These are phyloP conservation scores for Neoitamus cyanurus DNA, from an alignment of 2,888 invertebrate species.

Conservation along the genomic window DNA sequence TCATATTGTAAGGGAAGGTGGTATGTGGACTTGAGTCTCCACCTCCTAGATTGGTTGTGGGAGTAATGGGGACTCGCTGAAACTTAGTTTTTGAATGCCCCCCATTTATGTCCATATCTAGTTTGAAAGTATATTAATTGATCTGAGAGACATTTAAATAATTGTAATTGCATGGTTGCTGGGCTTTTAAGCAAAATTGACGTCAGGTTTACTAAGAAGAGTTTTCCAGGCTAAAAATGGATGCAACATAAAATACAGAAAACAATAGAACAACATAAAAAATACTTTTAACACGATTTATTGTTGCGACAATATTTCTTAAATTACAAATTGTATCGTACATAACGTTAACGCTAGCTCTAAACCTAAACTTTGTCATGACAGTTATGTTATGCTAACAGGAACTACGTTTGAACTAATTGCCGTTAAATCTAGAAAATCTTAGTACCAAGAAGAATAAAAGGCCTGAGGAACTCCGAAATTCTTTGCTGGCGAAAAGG, in stretches of 20 bases:
- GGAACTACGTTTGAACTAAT: slow-evolving; percentile 15
- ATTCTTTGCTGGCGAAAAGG: slow-evolving; percentile 53
- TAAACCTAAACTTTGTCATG: not conserved
- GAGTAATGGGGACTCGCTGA: not conserved
- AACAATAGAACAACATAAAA: not conserved
- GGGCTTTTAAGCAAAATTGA: not conserved
- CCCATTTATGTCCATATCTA: not conserved
- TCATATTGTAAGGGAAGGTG: not conserved
- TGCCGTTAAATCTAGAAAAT: not conserved
- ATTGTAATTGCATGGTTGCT: not conserved
- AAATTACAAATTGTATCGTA: not conserved
- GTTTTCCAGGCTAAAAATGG: not conserved
- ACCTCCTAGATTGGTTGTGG: not conserved
- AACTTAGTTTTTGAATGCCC: not conserved
- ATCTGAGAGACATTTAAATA: not conserved
- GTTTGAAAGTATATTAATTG: not conserved
- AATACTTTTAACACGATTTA: not conserved
- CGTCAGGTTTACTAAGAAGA: not conserved
- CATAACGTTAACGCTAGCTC: not conserved
- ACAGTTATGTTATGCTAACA: not conserved
- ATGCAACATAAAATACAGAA: too few relatives aligned
- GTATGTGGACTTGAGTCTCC: not conserved
- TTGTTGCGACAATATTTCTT: not conserved
- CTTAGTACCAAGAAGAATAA: slow-evolving; percentile 48
- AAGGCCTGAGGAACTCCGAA: slow-evolving; percentile 54